Percentiles rank a stretch among this genome's conserved stretches.
Evolutionary conservation across 2,797 vertebrate species (phyloP).

Genomic region (Anguilla obscura): DNA sequence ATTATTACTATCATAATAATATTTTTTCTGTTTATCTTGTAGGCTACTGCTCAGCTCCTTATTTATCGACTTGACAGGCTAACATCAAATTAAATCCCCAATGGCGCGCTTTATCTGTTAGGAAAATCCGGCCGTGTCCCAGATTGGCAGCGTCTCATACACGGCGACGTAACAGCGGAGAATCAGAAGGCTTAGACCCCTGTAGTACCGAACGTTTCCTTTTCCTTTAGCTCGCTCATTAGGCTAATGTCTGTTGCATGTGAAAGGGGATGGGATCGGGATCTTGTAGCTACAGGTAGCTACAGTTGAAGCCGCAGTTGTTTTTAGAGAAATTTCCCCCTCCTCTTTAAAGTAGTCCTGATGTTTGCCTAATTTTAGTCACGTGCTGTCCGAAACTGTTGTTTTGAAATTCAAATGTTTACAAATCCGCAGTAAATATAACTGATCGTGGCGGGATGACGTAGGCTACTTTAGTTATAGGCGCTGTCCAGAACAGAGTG

Average conservation of each 20-base stretch:
- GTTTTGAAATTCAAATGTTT: not conserved
- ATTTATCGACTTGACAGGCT: slow-evolving; percentile 58
- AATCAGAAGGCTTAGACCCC: slow-evolving; percentile 34
- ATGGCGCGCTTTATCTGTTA: slow-evolving; percentile 63
- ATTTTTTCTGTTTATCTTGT: not conserved
- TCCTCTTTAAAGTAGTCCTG: not conserved
- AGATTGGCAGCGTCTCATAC: slow-evolving; percentile 67
- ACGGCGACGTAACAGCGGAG: slow-evolving; percentile 52
- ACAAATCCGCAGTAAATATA: not conserved
- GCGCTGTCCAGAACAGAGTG: slow-evolving; percentile 37
- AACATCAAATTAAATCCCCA: slow-evolving; percentile 66
- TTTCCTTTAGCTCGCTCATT: slow-evolving; percentile 35
- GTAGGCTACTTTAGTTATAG: not conserved
- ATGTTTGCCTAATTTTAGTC: not conserved
- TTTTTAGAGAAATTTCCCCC: not conserved
- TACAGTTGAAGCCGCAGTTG: not conserved
- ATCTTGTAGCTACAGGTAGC: not conserved
- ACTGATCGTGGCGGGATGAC: not conserved
- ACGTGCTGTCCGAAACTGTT: not conserved
- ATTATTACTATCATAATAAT: not conserved
- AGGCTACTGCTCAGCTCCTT: slow-evolving; percentile 36
- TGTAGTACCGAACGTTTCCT: slow-evolving; percentile 29
- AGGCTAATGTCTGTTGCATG: slow-evolving; percentile 10
- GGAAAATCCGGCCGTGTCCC: slow-evolving; percentile 73
- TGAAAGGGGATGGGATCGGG: not conserved